Base-by-base conservation (phyloP, 2,113 vertebrate species). In the Amazona guildingii region DNA sequence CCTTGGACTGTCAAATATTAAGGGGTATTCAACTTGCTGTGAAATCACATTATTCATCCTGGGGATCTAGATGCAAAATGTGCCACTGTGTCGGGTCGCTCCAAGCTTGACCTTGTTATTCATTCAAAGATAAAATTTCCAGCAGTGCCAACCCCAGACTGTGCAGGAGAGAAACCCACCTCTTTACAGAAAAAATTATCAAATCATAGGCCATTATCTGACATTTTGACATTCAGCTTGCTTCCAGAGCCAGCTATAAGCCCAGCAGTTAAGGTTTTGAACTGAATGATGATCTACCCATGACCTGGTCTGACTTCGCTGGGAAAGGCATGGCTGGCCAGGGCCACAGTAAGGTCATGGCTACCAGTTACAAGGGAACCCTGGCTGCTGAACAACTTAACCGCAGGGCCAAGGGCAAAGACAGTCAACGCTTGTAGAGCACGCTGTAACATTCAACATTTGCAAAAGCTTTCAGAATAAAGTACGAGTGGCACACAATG, bases 11-110 rank as follows among this genome's bases (percentile, higher is more conserved):
- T 55, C 72, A 76, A 75, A 70, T 48, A 88, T 66, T 43, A 87
- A 84, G 48, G 84, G 31, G 41, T 28, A 84, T 66, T 84, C 66
- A 79, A 44, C n/a, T 76, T 52, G 27, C 62, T 86, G 49, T 61
- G 66, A 89, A 87, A 89, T 82, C 43, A 90, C 17, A 54, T 75
- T 81, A 75, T 31, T 75, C n/a, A 57, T 25, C 87, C 72, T 35
- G 19, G 31, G 49, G 29, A 73, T 41, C 44, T 4, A 63, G 39
- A 61, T 2, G 2, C 28, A 82, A 67, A 82, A 67, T 0, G 8
- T 20, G 63, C 28, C 54, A 48, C 59, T 21, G 37, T 0, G 1
- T 0, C 66, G 27, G 85, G n/a, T 44, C n/a, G 48, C 72, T 80
- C 44, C 49, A 76, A 90, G 70, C 41, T 31, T 49, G 48, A 88